phyloP scores from a whole-genome alignment of 2,113 vertebrate species.

The Mustela lutreola region DNA sequence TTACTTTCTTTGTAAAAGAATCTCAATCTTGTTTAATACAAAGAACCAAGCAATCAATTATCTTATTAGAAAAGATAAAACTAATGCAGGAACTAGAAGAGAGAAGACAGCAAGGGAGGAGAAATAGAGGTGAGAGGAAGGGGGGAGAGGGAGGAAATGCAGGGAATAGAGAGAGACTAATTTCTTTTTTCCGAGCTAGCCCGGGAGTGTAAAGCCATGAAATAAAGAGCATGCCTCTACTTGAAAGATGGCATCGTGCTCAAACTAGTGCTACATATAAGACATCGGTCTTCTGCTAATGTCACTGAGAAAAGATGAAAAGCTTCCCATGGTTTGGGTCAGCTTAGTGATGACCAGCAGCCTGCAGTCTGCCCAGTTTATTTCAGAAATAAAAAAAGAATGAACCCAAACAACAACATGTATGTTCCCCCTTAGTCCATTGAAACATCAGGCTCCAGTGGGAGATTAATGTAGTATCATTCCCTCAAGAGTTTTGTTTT shows the following conservation, averaged over 20 bases:
- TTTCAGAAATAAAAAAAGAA: slow-evolving; percentile 74
- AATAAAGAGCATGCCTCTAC: neutral
- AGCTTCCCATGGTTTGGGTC: neutral
- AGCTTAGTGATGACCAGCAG: slow-evolving; percentile 27
- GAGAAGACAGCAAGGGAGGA: neutral
- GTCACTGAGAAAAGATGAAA: slow-evolving; percentile 60
- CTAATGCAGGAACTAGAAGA: neutral
- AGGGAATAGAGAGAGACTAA: neutral
- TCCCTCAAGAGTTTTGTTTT: slow-evolving; percentile 57
- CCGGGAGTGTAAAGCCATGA: neutral
- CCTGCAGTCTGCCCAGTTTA: slow-evolving; percentile 55
- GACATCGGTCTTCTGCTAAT: slow-evolving; percentile 42
- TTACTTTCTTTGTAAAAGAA: slow-evolving; percentile 8
- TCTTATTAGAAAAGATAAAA: neutral
- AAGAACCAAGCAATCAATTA: neutral
- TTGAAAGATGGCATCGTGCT: neutral
- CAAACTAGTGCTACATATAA: neutral
- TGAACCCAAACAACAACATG: slow-evolving; percentile 55
- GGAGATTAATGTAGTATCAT: slow-evolving; percentile 51
- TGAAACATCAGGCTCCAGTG: slow-evolving; percentile 15
- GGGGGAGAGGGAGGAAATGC: neutral
- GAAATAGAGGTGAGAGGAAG: neutral
- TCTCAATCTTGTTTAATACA: neutral
- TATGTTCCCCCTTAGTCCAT: slow-evolving; percentile 7
- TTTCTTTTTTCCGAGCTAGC: neutral